Conservation (phyloP, 2,797 vertebrate species). For the Onychomys leucogaster region DNA sequence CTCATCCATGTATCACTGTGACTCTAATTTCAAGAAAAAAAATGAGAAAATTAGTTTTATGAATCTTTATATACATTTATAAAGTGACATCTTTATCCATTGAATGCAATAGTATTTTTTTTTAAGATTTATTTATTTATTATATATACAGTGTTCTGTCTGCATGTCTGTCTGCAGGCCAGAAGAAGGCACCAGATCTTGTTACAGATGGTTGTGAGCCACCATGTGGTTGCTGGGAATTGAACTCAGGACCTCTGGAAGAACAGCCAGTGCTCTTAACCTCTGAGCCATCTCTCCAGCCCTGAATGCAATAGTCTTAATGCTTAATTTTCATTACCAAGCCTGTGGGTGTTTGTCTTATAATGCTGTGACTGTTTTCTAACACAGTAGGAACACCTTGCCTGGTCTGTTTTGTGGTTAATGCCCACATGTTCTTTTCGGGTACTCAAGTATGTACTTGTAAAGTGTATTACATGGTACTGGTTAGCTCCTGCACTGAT, state of each 20-base stretch:
- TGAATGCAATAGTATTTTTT: not conserved
- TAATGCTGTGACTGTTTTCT: not conserved
- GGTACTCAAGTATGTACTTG: not conserved
- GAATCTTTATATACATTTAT: slow-evolving; percentile 18
- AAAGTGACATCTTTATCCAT: not conserved
- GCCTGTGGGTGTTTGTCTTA: not conserved
- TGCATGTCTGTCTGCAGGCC: too few relatives aligned
- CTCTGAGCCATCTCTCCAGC: too few relatives aligned
- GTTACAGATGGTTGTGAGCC: too few relatives aligned
- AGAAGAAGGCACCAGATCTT: too few relatives aligned
- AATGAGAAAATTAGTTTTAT: not conserved
- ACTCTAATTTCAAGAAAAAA: slow-evolving; percentile 38
- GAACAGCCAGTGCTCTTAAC: too few relatives aligned
- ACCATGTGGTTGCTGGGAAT: too few relatives aligned
- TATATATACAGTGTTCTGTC: too few relatives aligned
- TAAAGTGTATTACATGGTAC: not conserved
- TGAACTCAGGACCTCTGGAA: too few relatives aligned
- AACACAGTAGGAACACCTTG: not conserved
- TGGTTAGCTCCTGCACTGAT: not conserved
- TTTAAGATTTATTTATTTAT: too few relatives aligned
- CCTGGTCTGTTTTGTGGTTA: not conserved
- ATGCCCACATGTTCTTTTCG: not conserved
- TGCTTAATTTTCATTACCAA: not conserved
- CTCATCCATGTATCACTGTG: not conserved
- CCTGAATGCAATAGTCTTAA: not conserved